Evolutionary conservation across 2,888 invertebrate genomes (phyloP).

Genomic region (Bimastos eiseni): DNA sequence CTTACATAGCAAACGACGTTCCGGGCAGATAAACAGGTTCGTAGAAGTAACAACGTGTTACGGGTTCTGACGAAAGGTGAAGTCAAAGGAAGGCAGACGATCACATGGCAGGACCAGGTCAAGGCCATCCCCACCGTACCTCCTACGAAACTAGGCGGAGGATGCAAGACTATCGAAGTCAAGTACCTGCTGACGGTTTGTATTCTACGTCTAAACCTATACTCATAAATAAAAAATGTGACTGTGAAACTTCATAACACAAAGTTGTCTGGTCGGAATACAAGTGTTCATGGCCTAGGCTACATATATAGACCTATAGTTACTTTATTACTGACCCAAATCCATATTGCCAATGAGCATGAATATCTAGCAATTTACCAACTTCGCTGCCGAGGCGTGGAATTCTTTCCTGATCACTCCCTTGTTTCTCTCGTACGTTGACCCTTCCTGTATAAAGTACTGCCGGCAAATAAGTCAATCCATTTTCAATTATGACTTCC

Average conservation of each 20-base stretch:
- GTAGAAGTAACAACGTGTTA: slow-evolving; percentile 62
- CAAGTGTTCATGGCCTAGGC: background rate
- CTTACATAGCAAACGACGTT: slow-evolving; percentile 69
- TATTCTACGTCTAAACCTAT: background rate
- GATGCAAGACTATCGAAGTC: slow-evolving; percentile 44
- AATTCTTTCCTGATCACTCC: too few relatives aligned
- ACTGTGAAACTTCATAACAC: background rate
- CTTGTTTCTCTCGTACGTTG: too few relatives aligned
- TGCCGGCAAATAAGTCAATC: too few relatives aligned
- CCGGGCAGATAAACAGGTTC: slow-evolving; percentile 49
- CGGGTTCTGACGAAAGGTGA: slow-evolving; percentile 39
- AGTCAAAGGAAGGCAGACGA: slow-evolving; percentile 38
- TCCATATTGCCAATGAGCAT: too few relatives aligned
- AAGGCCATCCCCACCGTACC: slow-evolving; percentile 40
- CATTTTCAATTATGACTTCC: too few relatives aligned
- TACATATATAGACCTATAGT: background rate
- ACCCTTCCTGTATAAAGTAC: too few relatives aligned
- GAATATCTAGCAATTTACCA: too few relatives aligned
- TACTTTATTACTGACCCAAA: too few relatives aligned
- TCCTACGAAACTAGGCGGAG: slow-evolving; percentile 42
- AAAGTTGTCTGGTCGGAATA: background rate
- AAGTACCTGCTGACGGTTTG: slow-evolving; percentile 42
- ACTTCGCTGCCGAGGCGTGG: too few relatives aligned
- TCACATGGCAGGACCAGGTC: slow-evolving; percentile 39
- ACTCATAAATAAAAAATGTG: background rate